A percentile compares a stretch with the other conserved stretches of the same genome.
Conservation (phyloP, 1,140 invertebrate species). For the Ruditapes philippinarum region DNA sequence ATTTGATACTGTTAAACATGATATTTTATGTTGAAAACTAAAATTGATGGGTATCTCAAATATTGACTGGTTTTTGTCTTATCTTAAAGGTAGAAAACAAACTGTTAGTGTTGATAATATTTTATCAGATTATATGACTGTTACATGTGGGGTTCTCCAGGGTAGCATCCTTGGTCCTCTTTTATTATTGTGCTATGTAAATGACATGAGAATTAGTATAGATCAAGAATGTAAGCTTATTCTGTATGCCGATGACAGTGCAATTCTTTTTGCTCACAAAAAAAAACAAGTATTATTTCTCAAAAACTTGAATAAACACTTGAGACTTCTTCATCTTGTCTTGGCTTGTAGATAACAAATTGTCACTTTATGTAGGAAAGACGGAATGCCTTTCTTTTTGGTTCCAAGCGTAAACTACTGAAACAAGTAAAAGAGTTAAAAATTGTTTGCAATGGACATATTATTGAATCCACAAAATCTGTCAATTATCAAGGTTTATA, state of each 20-base stretch:
- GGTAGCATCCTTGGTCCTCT: slow-evolving; percentile 18
- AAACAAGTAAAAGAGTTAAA: background rate
- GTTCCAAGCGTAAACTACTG: background rate
- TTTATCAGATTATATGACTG: background rate
- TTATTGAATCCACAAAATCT: background rate
- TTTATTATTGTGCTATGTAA: slow-evolving; percentile 26
- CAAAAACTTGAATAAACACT: background rate
- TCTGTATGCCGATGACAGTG: slow-evolving; percentile 39
- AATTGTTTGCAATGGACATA: background rate
- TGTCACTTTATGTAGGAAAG: slow-evolving; percentile 28
- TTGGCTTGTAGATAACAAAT: slow-evolving; percentile 22
- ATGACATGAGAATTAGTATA: slow-evolving; percentile 37
- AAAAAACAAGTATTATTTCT: slow-evolving; percentile 3
- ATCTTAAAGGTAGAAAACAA: background rate
- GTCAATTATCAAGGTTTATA: slow-evolving; percentile 20
- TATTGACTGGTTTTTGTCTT: slow-evolving; percentile 8
- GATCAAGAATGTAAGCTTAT: slow-evolving; percentile 20
- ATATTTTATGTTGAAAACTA: slow-evolving; percentile 4
- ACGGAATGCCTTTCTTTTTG: slow-evolving; percentile 45
- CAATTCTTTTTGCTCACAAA: slow-evolving; percentile 32
- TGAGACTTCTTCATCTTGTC: background rate
- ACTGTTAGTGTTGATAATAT: slow-evolving; percentile 17
- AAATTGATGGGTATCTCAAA: background rate
- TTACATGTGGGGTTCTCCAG: slow-evolving; percentile 24
- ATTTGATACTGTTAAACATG: slow-evolving; percentile 57